phyloP scores from a whole-genome alignment of 2,888 invertebrate species.

The Stegana nigrithorax region DNA sequence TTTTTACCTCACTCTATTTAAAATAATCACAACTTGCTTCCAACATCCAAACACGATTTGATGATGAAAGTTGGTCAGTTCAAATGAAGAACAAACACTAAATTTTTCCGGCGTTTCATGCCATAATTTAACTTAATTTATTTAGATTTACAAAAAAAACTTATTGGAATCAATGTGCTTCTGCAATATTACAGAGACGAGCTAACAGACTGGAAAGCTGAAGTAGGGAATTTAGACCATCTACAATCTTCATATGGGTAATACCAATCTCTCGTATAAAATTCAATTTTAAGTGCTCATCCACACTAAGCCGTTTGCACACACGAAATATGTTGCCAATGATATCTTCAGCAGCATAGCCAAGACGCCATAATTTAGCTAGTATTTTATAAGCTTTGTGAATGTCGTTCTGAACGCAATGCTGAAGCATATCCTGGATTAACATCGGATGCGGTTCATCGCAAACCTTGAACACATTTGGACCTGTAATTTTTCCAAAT shows the following conservation, averaged over 20 bases:
- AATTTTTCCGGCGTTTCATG: not conserved
- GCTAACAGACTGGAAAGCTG: constrained; percentile 93
- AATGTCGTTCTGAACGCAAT: constrained; percentile 84
- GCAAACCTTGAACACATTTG: constrained; percentile 98
- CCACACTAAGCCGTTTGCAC: constrained; percentile 85
- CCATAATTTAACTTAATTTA: constrained; percentile 23
- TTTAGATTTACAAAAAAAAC: constrained; percentile 15
- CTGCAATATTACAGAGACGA: constrained; percentile 75
- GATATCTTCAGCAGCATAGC: constrained; percentile 97
- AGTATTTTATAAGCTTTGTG: constrained; percentile 89
- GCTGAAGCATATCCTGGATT: constrained; percentile 89
- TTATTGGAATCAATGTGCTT: constrained; percentile 36
- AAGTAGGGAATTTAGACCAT: constrained; percentile 86
- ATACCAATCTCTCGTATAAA: constrained; percentile 92
- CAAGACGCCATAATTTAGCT: constrained; percentile 89
- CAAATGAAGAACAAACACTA: not conserved
- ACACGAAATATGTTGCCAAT: constrained; percentile 95
- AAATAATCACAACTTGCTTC: no score
- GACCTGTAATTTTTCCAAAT: constrained; percentile 89
- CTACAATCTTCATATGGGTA: constrained; percentile 90
- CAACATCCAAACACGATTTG: no score
- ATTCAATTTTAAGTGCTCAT: constrained; percentile 84
- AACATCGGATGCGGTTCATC: constrained; percentile 98
- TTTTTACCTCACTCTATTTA: no score
- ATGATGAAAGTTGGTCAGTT: not conserved